Evolutionary conservation across 2,888 invertebrate genomes (phyloP).

Genomic region (Xylota sylvarum): DNA sequence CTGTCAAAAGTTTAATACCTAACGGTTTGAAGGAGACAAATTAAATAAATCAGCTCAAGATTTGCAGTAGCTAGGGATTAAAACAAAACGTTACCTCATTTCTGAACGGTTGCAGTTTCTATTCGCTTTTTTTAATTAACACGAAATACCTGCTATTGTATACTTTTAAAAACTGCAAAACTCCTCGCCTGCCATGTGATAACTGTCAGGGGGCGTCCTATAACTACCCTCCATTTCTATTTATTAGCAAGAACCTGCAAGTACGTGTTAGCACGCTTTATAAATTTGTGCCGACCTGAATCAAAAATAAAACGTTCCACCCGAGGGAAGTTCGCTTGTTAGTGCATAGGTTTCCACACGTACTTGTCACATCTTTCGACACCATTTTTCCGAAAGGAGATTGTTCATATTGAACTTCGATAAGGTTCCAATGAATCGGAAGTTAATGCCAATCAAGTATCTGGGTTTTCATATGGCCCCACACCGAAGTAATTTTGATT

Average conservation of each 20-base stretch:
- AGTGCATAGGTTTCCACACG: slow-evolving; percentile 31
- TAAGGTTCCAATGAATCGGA: slow-evolving; percentile 34
- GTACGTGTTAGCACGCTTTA: slow-evolving; percentile 20
- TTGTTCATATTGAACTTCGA: slow-evolving; percentile 20
- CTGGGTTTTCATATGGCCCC: background rate
- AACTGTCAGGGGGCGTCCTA: background rate
- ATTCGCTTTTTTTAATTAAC: no score
- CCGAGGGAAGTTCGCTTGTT: slow-evolving; percentile 9
- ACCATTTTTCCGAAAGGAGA: slow-evolving; percentile 19
- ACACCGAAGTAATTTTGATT: slow-evolving; percentile 23
- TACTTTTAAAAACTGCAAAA: no score
- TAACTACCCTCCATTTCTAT: background rate
- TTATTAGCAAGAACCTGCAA: background rate
- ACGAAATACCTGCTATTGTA: no score
- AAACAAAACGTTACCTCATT: no score
- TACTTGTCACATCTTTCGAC: slow-evolving; percentile 34
- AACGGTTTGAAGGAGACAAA: no score
- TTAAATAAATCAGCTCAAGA: no score
- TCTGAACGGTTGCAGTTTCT: no score
- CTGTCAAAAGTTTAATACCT: no score
- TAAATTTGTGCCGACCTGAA: slow-evolving; percentile 20
- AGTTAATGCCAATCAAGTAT: slow-evolving; percentile 46
- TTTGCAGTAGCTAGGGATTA: no score
- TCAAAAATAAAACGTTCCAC: slow-evolving; percentile 18
- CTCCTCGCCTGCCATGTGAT: background rate